phyloP scores from a whole-genome alignment of 2,113 vertebrate species.

The Atherinomorus stipes region DNA sequence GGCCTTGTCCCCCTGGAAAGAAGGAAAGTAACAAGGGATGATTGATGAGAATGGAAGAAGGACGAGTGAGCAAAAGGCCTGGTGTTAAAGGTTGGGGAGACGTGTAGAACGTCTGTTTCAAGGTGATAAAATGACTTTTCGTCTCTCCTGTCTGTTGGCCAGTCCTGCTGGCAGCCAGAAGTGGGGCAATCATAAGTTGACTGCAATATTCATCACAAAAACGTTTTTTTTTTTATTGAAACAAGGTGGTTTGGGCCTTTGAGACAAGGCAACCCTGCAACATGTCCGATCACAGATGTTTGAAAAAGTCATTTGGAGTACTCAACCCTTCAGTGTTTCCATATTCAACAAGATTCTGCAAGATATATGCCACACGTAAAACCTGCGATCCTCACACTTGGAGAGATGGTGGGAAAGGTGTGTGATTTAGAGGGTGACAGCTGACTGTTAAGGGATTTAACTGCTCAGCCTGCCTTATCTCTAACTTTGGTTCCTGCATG shows the following conservation, averaged over 20 bases:
- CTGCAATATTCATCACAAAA: constrained; percentile 66
- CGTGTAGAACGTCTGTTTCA: constrained; percentile 39
- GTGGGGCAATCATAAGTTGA: constrained; percentile 65
- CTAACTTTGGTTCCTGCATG: constrained; percentile 49
- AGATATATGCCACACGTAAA: constrained; percentile 60
- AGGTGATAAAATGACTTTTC: constrained; percentile 53
- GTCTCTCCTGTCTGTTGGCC: constrained; percentile 45
- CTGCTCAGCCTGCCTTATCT: constrained; percentile 69
- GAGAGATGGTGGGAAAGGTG: constrained; percentile 65
- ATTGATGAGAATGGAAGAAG: constrained; percentile 49
- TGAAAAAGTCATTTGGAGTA: constrained; percentile 34
- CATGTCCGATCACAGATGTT: constrained; percentile 56
- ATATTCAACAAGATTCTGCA: constrained; percentile 23
- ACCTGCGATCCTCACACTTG: constrained; percentile 41
- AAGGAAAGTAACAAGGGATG: constrained; percentile 35
- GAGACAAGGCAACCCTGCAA: constrained; percentile 58
- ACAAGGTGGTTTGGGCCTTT: constrained; percentile 53
- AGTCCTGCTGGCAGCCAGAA: constrained; percentile 51
- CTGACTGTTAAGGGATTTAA: constrained; percentile 59
- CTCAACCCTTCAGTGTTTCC: constrained; percentile 48
- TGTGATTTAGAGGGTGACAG: constrained; percentile 77
- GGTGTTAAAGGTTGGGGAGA: constrained; percentile 24
- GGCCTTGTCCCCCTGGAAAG: constrained; percentile 60
- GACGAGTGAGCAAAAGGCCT: constrained; percentile 10
- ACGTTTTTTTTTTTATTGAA: constrained; percentile 67